A percentile compares a stretch with the other conserved stretches of the same genome.
Conservation (phyloP, 2,113 vertebrate genomes). For the Mellivora capensis region DNA sequence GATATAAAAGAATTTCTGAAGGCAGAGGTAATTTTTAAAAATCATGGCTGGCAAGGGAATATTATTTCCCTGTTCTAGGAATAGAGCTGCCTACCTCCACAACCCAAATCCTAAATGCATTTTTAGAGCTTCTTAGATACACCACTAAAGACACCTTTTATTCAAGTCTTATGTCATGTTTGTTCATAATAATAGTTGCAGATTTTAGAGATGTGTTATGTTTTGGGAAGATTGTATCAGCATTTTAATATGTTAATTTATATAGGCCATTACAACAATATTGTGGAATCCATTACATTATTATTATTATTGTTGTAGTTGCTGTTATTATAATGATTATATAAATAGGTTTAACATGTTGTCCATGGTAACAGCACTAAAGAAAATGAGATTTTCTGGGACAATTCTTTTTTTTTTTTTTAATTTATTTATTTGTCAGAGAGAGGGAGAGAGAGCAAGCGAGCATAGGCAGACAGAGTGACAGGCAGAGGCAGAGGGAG, state of each 20-base stretch:
- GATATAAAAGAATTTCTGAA: neutral
- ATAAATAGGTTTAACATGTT: neutral
- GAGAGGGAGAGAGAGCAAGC: too few species aligned
- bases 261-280: neutral
- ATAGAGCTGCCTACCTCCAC: neutral
- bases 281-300: neutral
- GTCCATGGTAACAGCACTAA: neutral
- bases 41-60: neutral
- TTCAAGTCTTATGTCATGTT: neutral
- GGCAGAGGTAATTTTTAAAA: neutral
- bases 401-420: too few species aligned
- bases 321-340: neutral
- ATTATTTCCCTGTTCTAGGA: neutral
- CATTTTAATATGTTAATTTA: neutral
- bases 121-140: neutral
- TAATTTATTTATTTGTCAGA: too few species aligned
- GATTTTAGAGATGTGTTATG: neutral
- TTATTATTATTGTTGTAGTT: neutral
- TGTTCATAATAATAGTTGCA: neutral
- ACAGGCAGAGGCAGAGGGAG: too few species aligned
- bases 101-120: neutral
- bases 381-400: neutral
- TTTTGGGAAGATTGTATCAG: neutral
- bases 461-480: too few species aligned
- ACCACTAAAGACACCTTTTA: neutral